Conservation (phyloP, 2,113 vertebrate species). For the Trogon surrucura region DNA sequence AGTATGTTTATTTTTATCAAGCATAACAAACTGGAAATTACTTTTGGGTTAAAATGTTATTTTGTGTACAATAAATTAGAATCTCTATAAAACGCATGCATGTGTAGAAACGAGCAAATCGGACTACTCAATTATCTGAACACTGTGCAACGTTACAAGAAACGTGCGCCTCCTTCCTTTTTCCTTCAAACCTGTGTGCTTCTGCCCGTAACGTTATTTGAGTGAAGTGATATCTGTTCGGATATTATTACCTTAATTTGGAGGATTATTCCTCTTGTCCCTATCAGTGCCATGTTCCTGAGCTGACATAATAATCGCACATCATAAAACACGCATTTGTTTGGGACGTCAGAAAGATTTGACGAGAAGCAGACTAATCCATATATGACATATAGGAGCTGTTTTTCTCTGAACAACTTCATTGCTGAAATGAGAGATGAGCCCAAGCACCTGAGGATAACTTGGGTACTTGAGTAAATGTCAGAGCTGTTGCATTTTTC, state of each 20-base stretch:
- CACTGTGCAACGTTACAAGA: neutral
- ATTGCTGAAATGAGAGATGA: slow-evolving; percentile 67
- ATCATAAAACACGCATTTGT: slow-evolving; percentile 1
- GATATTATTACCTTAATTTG: neutral
- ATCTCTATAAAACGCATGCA: neutral
- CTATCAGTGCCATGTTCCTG: neutral
- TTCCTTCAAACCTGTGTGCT: neutral
- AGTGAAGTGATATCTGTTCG: neutral
- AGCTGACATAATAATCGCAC: neutral
- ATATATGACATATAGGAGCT: slow-evolving; percentile 25
- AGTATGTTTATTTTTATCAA: neutral
- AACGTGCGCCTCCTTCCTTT: neutral
- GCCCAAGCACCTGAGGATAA: slow-evolving; percentile 38
- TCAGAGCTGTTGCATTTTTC: slow-evolving; percentile 44
- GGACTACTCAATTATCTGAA: neutral
- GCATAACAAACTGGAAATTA: neutral
- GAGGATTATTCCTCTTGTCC: slow-evolving; percentile 22
- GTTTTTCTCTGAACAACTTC: slow-evolving; percentile 66
- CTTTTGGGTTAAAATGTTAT: neutral
- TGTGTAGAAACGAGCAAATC: neutral
- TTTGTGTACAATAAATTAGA: neutral
- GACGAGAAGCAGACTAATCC: slow-evolving; percentile 45
- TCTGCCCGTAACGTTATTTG: neutral
- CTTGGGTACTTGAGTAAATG: slow-evolving; percentile 60
- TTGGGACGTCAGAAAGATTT: slow-evolving; percentile 17